Conservation (phyloP, 2,113 vertebrate genomes). For the Zeus faber region DNA sequence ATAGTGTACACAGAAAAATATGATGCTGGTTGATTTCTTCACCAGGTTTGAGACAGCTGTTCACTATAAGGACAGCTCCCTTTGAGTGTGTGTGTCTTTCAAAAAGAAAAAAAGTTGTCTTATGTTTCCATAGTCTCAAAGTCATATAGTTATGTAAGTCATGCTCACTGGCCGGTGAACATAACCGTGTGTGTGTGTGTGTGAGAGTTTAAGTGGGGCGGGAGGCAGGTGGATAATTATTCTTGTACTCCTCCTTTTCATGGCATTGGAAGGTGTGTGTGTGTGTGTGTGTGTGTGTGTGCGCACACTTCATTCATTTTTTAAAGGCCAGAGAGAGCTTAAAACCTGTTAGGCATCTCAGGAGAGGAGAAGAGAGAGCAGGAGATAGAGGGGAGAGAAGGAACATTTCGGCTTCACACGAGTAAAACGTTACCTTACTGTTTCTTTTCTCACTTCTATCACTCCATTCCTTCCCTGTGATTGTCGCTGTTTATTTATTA, state of each 20-base stretch:
- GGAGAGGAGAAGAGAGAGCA: background rate
- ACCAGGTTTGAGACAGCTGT: too few species aligned
- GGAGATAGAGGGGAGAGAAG: background rate
- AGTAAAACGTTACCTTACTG: too few species aligned
- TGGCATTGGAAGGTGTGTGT: background rate
- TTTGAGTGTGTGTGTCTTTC: background rate
- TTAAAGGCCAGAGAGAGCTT: slow-evolving; percentile 7
- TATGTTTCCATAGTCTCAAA: too few species aligned
- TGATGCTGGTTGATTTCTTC: too few species aligned
- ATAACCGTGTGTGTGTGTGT: background rate
- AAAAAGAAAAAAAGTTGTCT: too few species aligned
- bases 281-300: background rate
- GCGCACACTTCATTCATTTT: background rate
- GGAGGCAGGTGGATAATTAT: background rate
- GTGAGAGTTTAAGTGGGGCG: background rate
- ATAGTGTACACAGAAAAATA: too few species aligned
- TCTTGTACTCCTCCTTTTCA: background rate
- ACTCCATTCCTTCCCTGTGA: too few species aligned
- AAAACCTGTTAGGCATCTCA: slow-evolving; percentile 3
- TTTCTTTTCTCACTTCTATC: too few species aligned
- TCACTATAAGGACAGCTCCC: too few species aligned
- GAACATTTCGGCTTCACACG: too few species aligned
- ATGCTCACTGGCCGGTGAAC: background rate
- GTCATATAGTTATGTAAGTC: slow-evolving; percentile 6
- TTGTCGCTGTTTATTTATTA: too few species aligned